Conservation (phyloP, 2,113 vertebrate genomes). For the Atlantisia rogersi region DNA sequence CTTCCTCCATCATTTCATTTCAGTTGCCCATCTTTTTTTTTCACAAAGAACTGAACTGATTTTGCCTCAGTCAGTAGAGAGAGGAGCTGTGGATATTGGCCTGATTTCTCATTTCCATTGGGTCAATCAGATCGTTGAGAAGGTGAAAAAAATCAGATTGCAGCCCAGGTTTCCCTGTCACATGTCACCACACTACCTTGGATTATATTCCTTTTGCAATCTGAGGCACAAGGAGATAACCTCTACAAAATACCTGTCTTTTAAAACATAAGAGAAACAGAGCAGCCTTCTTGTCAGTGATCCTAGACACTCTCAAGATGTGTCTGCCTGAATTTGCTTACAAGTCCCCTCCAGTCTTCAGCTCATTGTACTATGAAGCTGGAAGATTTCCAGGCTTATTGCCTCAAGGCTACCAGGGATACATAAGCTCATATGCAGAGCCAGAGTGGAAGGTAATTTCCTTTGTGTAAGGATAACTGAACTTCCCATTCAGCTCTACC, state of each 20-base stretch:
- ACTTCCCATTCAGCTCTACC: not conserved
- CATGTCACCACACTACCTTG: not conserved
- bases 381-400: conserved; percentile 10
- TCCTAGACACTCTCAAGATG: not conserved
- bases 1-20: not conserved
- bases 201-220: accelerated
- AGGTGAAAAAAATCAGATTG: not conserved
- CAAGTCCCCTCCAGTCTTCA: not conserved
- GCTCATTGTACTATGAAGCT: not conserved
- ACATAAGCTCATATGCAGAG: not conserved
- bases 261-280: not conserved
- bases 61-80: not conserved
- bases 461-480: not conserved
- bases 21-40: not conserved
- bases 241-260: not conserved
- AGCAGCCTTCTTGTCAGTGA: not conserved
- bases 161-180: not conserved
- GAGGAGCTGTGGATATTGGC: not conserved
- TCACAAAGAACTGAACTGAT: not conserved
- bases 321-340: not conserved
- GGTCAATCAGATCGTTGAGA: not conserved
- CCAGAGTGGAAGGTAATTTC: not conserved
- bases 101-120: not conserved
- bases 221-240: not conserved
- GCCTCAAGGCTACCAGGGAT: not conserved